Evolutionary conservation across 2,797 vertebrate genomes (phyloP).

Genomic region (Xerus rutilus): DNA sequence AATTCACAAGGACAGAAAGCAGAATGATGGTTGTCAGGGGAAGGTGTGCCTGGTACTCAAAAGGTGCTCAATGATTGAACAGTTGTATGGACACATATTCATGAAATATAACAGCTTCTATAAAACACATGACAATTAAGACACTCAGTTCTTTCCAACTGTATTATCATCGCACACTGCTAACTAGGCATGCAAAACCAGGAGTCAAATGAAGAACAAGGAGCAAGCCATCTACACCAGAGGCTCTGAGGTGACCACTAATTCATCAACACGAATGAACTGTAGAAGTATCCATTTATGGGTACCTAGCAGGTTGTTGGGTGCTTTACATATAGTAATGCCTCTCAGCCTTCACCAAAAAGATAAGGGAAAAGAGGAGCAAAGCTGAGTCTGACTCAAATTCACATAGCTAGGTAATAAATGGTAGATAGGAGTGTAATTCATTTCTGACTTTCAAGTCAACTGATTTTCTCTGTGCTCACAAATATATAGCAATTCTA

Average conservation of each 20-base stretch:
- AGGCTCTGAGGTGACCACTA: conserved; percentile 7
- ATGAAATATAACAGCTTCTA: conserved; percentile 31
- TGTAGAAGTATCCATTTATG: conserved; percentile 36
- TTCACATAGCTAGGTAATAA: neutral
- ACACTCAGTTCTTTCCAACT: conserved; percentile 66
- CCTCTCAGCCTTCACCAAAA: neutral
- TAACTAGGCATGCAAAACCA: conserved; percentile 75
- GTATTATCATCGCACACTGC: conserved; percentile 55
- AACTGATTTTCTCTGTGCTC: neutral
- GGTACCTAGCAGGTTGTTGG: neutral
- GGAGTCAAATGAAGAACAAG: conserved; percentile 71
- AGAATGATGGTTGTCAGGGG: neutral
- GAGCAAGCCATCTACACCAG: conserved; percentile 61
- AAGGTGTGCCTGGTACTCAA: neutral
- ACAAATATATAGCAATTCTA: neutral
- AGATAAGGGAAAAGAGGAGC: neutral
- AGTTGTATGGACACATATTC: conserved; percentile 5
- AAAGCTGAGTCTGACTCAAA: conserved; percentile 6
- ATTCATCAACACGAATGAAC: conserved; percentile 67
- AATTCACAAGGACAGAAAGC: neutral
- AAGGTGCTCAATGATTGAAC: neutral
- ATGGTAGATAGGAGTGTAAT: neutral
- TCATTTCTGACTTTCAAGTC: neutral
- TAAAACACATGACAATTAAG: conserved; percentile 21
- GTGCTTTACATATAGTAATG: conserved; percentile 36